Evolutionary conservation across 1,140 invertebrate genomes (phyloP).

Genomic region (Nephila pilipes): DNA sequence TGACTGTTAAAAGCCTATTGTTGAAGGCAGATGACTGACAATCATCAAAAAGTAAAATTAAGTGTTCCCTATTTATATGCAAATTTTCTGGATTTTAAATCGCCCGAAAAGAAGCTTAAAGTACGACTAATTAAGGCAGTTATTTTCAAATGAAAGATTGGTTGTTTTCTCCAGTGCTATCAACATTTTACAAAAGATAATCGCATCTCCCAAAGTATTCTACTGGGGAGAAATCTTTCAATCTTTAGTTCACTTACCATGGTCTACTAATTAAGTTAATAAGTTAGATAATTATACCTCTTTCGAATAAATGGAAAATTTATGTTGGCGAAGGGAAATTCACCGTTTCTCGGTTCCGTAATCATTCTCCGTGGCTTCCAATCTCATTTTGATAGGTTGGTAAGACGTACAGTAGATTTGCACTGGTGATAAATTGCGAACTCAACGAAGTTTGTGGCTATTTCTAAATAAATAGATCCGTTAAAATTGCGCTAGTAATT

Average conservation of each 20-base stretch:
- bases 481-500: not conserved
- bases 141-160: no score
- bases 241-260: not conserved
- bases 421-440: not conserved
- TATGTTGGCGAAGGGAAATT: not conserved
- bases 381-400: not conserved
- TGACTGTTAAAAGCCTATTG: no score
- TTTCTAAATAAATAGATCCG: not conserved
- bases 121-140: no score
- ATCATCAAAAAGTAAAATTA: no score
- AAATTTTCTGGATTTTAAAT: no score
- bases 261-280: conserved; percentile 9
- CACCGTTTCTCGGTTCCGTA: not conserved
- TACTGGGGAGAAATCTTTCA: not conserved
- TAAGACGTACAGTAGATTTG: not conserved
- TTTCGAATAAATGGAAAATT: conserved; percentile 27
- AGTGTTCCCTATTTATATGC: no score
- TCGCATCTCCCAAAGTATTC: no score
- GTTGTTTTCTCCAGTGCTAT: no score
- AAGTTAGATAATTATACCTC: not conserved
- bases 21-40: no score
- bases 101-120: no score
- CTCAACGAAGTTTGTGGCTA: not conserved
- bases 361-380: not conserved
- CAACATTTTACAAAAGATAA: no score